Evolutionary conservation across 2,797 vertebrate species (phyloP), one percentile per base, ranked within the genome.

Genomic region (Siniperca scherzeri): DNA sequence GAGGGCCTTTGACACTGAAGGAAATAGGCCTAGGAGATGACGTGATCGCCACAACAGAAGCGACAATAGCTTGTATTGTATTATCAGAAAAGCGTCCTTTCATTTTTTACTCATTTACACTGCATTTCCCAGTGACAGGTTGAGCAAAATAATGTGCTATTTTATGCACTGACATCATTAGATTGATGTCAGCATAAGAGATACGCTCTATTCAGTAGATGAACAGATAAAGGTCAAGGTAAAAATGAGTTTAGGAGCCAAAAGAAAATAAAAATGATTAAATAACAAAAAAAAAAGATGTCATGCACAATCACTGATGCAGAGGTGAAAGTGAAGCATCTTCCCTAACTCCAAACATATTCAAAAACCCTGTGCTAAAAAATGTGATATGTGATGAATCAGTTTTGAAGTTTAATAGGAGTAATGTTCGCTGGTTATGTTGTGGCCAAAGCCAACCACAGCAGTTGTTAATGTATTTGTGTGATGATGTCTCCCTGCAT

Each of bases 21-120:
- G 78, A 77, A 65, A 60, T 44, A 75, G 91, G 90, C 91, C 89
- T 69, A 44, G 74, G 59, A 74, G 78, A 88, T 90, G 89, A 89
- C 87, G 89, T 89, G 90, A 87, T 88, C 81, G 30, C 56, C 86
- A 84, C 75, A 81, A 82, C 73, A 89, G 11, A 74, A 13, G 66
- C 64, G 55, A 81, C 71, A 69, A 5, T 22, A 71, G 64, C 13
- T 21, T 17, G 22, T 42, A 11, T 68, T 67, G 22, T 16, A 2
- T 36, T 48, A 11, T 22, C 7, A 40, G 5, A 46, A 27, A 21
- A 30, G 25, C 27, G 22, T 13, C 12, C 8, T 27, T 7, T 27
- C 27, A 30, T 30, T 38, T 36, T 55, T 40, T 30, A 17, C 42
- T 70, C 33, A 52, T 65, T 57, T 25, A 42, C 60, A 59, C n/a